Conservation (phyloP, 30 jellyfish, hydroid and myxozoan species). For the Aurelia aurita region DNA sequence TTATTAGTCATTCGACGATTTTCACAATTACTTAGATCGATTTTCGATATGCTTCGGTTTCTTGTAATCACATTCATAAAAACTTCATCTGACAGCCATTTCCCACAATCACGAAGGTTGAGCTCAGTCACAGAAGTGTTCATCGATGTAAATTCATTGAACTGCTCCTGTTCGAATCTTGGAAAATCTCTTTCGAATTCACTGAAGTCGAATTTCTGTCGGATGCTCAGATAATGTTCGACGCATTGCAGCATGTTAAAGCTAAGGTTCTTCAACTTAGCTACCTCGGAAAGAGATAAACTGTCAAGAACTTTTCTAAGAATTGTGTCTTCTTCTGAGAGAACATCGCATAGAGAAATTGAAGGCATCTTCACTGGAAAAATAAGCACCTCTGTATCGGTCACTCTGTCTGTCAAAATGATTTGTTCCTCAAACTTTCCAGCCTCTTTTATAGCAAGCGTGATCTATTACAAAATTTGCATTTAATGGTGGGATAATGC, state of each 20-base stretch:
- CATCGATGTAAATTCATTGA: not conserved
- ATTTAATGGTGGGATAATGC: no score
- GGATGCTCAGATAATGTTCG: not conserved
- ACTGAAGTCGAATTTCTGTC: conserved; percentile 18
- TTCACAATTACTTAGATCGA: conserved; percentile 11
- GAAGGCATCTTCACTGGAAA: no score
- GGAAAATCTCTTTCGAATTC: not conserved
- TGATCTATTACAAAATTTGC: no score
- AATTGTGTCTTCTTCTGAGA: not conserved
- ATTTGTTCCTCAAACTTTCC: no score
- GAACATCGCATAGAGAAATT: not conserved
- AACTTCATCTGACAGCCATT: conserved; percentile 33
- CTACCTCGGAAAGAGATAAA: conserved; percentile 8
- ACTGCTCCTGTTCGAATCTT: not conserved
- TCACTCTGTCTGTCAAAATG: no score
- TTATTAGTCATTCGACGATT: not conserved
- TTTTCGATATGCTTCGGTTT: conserved; percentile 11
- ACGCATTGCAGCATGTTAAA: not conserved
- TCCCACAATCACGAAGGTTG: conserved; percentile 13
- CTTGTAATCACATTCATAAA: not conserved
- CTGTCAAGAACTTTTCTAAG: conserved; percentile 2
- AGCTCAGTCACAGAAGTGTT: conserved; percentile 7
- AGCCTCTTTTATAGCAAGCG: no score
- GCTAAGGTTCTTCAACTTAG: not conserved
- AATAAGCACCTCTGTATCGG: no score